Conservation (phyloP, 1,140 invertebrate species). For the Hyphantria cunea region DNA sequence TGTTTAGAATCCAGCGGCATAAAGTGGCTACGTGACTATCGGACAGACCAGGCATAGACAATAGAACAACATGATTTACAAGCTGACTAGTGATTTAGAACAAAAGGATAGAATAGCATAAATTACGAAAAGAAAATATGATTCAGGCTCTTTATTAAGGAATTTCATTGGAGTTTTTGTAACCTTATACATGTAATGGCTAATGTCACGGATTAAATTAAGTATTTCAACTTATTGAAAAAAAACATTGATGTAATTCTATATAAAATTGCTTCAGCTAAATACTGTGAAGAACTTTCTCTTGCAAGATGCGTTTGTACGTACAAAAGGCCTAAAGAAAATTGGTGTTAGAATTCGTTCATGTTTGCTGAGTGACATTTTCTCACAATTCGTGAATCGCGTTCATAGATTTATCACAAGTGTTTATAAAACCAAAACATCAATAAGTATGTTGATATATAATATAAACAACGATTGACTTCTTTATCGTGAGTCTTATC, state of each 20-base stretch:
- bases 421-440: too few species aligned
- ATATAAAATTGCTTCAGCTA: constrained; percentile 27
- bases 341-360: too few species aligned
- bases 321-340: too few species aligned
- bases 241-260: constrained; percentile 13
- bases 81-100: neutral
- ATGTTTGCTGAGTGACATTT: too few species aligned
- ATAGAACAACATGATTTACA: constrained; percentile 19
- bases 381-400: too few species aligned
- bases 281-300: constrained; percentile 15
- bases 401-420: too few species aligned
- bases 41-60: neutral
- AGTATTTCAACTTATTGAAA: neutral
- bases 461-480: too few species aligned
- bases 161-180: neutral
- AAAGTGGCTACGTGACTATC: constrained; percentile 20
- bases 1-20: constrained; percentile 4
- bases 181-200: too few species aligned
- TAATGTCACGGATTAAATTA: constrained; percentile 5
- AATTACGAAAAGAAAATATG: constrained; percentile 6
- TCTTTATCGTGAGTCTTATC: constrained; percentile 22
- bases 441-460: too few species aligned
- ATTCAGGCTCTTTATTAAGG: constrained; percentile 7
- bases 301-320: constrained; percentile 4
- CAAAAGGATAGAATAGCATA: constrained; percentile 10